Base-by-base conservation (phyloP, 2,797 vertebrate species). In the Eutrigla gurnardus region DNA sequence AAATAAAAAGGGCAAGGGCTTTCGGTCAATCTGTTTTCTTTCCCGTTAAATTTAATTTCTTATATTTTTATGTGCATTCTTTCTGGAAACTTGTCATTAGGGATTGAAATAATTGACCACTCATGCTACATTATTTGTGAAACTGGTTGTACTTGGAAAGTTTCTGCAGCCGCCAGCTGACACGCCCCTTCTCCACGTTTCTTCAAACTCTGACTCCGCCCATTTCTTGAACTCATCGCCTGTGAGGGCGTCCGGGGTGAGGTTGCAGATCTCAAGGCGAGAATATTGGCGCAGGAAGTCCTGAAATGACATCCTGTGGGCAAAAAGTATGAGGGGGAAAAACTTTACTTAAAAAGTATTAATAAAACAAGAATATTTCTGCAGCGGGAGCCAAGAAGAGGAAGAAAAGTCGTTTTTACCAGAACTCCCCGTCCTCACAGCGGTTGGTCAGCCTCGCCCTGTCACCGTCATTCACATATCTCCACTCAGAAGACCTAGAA, bases 91-190 rank as follows among this genome's bases (percentile, higher is more conserved):
- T 17, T 57, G 8, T 49, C 17, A 36, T 36, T 55, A 36, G n/a
- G 36, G 10, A 37, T 15, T 5, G 5, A 58, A 1, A 39, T 39
- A 12, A 39, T n/a, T 18, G 4, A 54, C 13, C 3, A 52, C 50
- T 13, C 11, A 10, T 3, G n/a, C 14, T 36, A 39, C 17, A 10
- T 9, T 18, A 50, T 39, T 58, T 17, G 5, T 33, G 1, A 65
- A 66, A 74, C 11, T 33, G 40, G 7, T 65, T 37, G 1, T 89
- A 94, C 94, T 33, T 77, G 80, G 67, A 68, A 63, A 84, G 83
- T 94, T 94, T 39, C 90, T 87, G 88, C 93, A 94, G 58, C 94
- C 94, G 2, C 93, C 94, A 10, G 92, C 94, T 0, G 93, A 91
- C 36, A 87, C 87, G 2, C 88, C 91, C 0, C 58, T 59, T 58